These are phyloP conservation scores for Circaetus cinerascens DNA, from an alignment of 2,113 vertebrate genomes.

Conservation along the genomic window DNA sequence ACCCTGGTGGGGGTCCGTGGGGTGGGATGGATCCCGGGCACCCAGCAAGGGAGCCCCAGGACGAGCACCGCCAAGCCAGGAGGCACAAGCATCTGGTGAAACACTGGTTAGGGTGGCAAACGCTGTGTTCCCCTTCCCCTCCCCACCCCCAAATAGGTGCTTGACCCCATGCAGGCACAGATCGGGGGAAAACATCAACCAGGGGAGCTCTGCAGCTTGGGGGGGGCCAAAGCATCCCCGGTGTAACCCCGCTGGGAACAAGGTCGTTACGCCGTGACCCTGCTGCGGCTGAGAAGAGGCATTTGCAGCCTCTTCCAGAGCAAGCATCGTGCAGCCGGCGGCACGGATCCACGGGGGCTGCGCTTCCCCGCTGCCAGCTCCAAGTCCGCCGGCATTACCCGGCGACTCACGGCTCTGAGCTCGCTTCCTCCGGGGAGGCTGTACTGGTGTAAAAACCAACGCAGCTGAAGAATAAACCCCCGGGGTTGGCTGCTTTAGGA, in stretches of 20 bases:
- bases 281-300: background rate
- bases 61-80: accelerated
- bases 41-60: background rate
- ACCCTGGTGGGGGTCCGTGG: background rate
- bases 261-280: accelerated
- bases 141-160: background rate
- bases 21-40: background rate
- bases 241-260: background rate
- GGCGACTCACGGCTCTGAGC: background rate
- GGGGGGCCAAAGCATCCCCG: background rate
- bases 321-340: accelerated
- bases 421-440: background rate
- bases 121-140: background rate
- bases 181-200: background rate
- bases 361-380: accelerated
- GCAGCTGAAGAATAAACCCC: background rate
- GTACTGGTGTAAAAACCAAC: background rate
- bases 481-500: background rate
- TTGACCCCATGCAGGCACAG: background rate
- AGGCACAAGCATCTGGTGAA: background rate
- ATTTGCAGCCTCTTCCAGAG: background rate
- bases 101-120: background rate
- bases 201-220: background rate
- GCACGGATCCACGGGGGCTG: background rate
- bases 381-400: background rate